A percentile compares a stretch with the other conserved stretches of the same genome.
These are phyloP conservation scores for Furcifer pardalis DNA, from an alignment of 2,797 vertebrate genomes.

Conservation along the genomic window DNA sequence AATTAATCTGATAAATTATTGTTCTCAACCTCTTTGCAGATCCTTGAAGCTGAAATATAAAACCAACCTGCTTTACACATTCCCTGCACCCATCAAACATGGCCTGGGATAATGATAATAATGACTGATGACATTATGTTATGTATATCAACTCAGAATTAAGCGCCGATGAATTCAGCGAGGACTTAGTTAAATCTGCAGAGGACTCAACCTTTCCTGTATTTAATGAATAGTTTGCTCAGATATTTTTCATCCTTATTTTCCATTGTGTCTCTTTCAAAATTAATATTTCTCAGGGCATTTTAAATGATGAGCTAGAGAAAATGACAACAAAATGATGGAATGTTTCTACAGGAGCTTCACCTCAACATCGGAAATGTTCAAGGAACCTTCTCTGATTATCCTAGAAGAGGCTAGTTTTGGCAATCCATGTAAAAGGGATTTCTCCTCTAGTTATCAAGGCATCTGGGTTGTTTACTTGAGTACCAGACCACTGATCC, in stretches of 20 bases:
- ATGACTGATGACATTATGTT: too few relatives aligned
- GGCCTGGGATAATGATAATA: not conserved
- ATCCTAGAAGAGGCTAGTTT: too few relatives aligned
- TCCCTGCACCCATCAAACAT: not conserved
- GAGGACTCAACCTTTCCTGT: not conserved
- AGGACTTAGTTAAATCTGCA: not conserved
- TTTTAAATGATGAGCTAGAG: not conserved
- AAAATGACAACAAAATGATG: not conserved
- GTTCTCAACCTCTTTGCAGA: not conserved
- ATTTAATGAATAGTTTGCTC: not conserved
- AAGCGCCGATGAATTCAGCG: not conserved
- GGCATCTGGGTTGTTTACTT: not conserved
- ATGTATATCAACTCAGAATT: not conserved
- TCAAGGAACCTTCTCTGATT: not conserved
- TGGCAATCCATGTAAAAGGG: too few relatives aligned
- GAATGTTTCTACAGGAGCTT: not conserved
- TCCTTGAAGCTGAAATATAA: not conserved
- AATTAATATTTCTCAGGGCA: not conserved
- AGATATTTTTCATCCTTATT: not conserved
- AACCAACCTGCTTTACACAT: not conserved
- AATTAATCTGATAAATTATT: not conserved
- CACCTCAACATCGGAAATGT: not conserved
- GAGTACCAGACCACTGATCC: not conserved
- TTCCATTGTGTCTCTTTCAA: not conserved
- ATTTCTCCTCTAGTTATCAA: not conserved